These are phyloP conservation scores for Leptinotarsa undecemlineata DNA, from an alignment of 1,140 invertebrate species.

Conservation along the genomic window DNA sequence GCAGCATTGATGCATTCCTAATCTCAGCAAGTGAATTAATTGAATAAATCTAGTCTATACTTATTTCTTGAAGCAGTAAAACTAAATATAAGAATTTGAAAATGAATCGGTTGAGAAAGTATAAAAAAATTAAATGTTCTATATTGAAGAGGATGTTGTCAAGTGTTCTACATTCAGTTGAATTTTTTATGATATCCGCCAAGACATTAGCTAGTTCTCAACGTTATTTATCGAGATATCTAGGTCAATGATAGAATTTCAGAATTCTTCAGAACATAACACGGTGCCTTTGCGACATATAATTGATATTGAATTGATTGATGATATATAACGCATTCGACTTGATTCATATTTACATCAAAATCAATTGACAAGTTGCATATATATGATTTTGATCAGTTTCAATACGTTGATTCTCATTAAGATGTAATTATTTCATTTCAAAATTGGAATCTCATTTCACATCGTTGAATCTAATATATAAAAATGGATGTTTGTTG, in stretches of 20 bases:
- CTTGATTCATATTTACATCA: no score
- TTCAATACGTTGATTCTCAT: no score
- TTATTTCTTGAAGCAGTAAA: neutral
- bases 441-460: no score
- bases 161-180: slow-evolving; percentile 34
- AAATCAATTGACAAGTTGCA: no score
- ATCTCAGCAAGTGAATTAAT: slow-evolving; percentile 8
- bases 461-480: no score
- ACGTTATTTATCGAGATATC: neutral
- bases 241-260: slow-evolving; percentile 10
- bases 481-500: no score
- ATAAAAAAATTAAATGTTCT: slow-evolving; percentile 26
- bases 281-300: neutral
- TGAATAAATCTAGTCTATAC: neutral
- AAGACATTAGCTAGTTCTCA: neutral
- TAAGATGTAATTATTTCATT: no score
- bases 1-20: neutral
- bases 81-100: neutral
- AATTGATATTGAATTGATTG: no score
- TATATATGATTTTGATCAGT: no score
- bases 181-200: neutral
- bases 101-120: slow-evolving; percentile 34
- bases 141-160: slow-evolving; percentile 37
- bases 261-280: neutral
- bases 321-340: no score